Percentiles rank a stretch among this genome's conserved stretches.
Conservation (phyloP, 2,888 invertebrate genomes). For the Empis stercorea region DNA sequence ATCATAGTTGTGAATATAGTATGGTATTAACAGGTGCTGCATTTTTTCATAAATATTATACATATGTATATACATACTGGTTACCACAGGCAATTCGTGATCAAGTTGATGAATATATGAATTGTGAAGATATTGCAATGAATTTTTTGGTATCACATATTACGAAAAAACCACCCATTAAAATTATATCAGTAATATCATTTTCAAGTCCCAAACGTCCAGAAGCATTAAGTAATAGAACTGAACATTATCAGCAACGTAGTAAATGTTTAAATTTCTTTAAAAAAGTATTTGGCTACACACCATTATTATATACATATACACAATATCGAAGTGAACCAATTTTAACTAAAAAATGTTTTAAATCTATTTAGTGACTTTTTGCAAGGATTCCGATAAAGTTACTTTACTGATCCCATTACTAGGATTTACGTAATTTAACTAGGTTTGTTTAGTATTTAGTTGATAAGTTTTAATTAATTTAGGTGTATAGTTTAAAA, state of each 20-base stretch:
- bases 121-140: conserved; percentile 99
- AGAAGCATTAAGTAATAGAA: conserved; percentile 88
- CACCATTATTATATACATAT: conserved; percentile 85
- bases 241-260: conserved; percentile 92
- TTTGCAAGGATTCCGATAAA: too few relatives aligned
- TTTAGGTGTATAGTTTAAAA: too few relatives aligned
- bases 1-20: conserved; percentile 96
- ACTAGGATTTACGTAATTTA: too few relatives aligned
- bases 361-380: conserved; percentile 81
- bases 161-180: conserved; percentile 93
- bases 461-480: too few relatives aligned
- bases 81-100: conserved; percentile 89
- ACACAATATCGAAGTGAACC: conserved; percentile 97
- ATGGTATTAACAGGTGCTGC: conserved; percentile 97
- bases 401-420: too few relatives aligned
- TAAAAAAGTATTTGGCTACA: conserved; percentile 93
- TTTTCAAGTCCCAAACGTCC: conserved; percentile 97
- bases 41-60: conserved; percentile 92
- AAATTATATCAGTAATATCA: conserved; percentile 97
- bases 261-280: conserved; percentile 97
- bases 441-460: too few relatives aligned
- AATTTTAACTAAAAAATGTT: conserved; percentile 98
- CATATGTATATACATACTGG: conserved; percentile 85
- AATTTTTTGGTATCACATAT: conserved; percentile 96
- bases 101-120: conserved; percentile 96